Conservation (phyloP, 2,888 invertebrate genomes). For the Autographa gamma region DNA sequence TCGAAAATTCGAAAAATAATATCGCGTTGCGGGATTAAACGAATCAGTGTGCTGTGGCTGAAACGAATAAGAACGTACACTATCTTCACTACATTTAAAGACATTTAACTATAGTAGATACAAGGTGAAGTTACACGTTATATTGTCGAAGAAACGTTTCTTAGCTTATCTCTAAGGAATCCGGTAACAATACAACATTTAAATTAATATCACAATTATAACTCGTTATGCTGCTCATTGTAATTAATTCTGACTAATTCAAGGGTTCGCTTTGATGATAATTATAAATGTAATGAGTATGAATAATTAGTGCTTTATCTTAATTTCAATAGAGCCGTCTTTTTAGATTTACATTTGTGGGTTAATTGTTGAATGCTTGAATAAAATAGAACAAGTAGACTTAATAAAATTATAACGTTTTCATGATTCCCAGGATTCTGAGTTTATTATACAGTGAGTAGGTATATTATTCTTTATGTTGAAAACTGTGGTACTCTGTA, state of each 20-base stretch:
- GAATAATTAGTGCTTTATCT: constrained; percentile 3
- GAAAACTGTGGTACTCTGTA: neutral
- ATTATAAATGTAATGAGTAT: constrained; percentile 3
- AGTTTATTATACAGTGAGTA: neutral
- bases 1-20: constrained; percentile 62
- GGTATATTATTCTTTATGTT: neutral
- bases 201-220: constrained; percentile 2
- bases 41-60: constrained; percentile 48
- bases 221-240: constrained; percentile 5
- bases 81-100: neutral
- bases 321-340: constrained; percentile 3
- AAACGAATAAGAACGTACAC: constrained; percentile 13
- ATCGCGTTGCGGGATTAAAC: constrained; percentile 58
- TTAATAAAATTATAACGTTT: neutral
- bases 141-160: neutral
- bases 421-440: neutral
- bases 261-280: neutral
- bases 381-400: neutral
- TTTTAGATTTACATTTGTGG: constrained; percentile 4
- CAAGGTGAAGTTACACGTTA: neutral
- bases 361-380: constrained; percentile 1
- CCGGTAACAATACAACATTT: neutral
- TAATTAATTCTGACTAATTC: constrained; percentile 1
- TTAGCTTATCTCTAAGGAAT: neutral
- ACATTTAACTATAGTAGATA: neutral